A percentile compares a stretch with the other conserved stretches of the same genome.
These are phyloP conservation scores for Silurus lanzhouensis DNA, from an alignment of 2,797 vertebrate species.

Conservation along the genomic window DNA sequence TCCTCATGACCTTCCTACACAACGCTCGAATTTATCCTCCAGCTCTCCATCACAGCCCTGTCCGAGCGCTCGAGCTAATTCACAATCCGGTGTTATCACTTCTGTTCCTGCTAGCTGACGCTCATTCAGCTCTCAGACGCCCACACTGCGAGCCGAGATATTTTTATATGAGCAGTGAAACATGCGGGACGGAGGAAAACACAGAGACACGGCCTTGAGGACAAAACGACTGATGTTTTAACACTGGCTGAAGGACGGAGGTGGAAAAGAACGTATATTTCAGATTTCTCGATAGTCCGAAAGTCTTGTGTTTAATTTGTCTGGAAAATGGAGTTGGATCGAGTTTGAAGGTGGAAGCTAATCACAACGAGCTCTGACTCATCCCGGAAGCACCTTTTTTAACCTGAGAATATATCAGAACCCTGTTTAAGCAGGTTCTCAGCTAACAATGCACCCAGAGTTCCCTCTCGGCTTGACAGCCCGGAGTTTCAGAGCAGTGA, in stretches of 20 bases:
- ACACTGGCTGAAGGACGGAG: too few relatives aligned
- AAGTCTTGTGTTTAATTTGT: not conserved
- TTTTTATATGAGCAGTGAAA: conserved; percentile 46
- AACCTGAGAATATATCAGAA: conserved; percentile 12
- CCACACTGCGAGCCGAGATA: conserved; percentile 54
- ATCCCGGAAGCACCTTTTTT: not conserved
- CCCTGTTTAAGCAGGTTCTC: conserved; percentile 10
- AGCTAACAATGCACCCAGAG: conserved; percentile 15
- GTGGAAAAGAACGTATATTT: not conserved
- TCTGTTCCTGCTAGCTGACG: conserved; percentile 63
- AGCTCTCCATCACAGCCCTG: conserved; percentile 20
- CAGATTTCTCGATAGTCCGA: not conserved
- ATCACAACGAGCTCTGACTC: not conserved
- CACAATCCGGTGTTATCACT: conserved; percentile 66
- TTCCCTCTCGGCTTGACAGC: conserved; percentile 12
- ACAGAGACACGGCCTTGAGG: not conserved
- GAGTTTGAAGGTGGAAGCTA: not conserved
- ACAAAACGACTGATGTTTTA: not conserved
- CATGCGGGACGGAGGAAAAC: not conserved
- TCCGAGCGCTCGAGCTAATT: conserved; percentile 62
- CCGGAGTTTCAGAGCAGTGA: conserved; percentile 17
- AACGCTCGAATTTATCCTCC: conserved; percentile 28
- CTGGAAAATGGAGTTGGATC: not conserved
- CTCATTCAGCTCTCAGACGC: conserved; percentile 60
- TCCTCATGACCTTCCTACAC: conserved; percentile 28